Percentiles rank a stretch among this genome's conserved stretches.
phyloP scores from a whole-genome alignment of 2,888 invertebrate species.

The Icerya purchasi region DNA sequence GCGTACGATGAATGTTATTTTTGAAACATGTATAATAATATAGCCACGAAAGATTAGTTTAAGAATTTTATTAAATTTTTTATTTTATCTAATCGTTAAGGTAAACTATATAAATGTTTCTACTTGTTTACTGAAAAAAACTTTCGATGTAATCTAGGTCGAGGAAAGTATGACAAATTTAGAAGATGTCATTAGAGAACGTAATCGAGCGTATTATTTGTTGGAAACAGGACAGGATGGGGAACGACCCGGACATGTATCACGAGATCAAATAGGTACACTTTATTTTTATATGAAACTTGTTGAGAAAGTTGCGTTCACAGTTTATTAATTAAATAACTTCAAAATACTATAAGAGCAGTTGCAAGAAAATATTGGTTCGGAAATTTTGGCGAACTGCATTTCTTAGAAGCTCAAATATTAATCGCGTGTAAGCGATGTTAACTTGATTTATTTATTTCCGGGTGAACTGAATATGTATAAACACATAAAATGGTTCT shows the following conservation, averaged over 20 bases:
- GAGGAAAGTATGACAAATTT: conserved; percentile 86
- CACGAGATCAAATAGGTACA: conserved; percentile 38
- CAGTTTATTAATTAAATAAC: too few species aligned
- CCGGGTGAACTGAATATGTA: too few species aligned
- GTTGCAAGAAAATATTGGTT: too few species aligned
- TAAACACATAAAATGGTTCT: too few species aligned
- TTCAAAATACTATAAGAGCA: too few species aligned
- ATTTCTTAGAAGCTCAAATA: too few species aligned
- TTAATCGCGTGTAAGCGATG: too few species aligned
- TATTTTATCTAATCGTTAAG: conserved; percentile 3
- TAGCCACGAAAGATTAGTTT: neutral
- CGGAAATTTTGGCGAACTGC: too few species aligned
- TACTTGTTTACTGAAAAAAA: neutral
- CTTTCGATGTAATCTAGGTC: conserved; percentile 30
- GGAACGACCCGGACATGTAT: conserved; percentile 43
- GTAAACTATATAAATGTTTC: neutral
- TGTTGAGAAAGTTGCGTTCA: too few species aligned
- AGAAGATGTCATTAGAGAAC: conserved; percentile 70
- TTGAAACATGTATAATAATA: neutral
- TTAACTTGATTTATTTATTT: too few species aligned
- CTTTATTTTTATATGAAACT: conserved; percentile 23
- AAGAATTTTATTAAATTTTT: neutral
- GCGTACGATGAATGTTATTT: too few species aligned
- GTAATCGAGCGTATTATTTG: conserved; percentile 70
- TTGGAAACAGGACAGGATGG: conserved; percentile 76